Evolutionary conservation across 92 coral and sea anemone genomes (phyloP).

Genomic region (Zoanthus sansibaricus): DNA sequence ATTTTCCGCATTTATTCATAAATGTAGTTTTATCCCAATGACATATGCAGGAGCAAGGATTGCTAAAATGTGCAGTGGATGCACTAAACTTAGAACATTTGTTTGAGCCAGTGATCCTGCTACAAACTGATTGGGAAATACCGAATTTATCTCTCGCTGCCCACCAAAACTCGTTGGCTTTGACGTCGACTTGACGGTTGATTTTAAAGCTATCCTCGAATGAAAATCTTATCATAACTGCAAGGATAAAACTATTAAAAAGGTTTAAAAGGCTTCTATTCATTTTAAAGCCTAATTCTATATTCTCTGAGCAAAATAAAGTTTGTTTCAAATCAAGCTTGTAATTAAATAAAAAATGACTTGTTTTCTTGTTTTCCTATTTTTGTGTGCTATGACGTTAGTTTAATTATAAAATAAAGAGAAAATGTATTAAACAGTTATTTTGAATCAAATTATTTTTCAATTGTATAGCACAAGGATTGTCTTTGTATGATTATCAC

Average conservation of each 20-base stretch:
- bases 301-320: neutral
- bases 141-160: slow-evolving; percentile 23
- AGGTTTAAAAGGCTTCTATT: neutral
- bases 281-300: neutral
- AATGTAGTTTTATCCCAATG: neutral
- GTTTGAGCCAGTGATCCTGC: neutral
- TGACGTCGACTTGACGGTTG: slow-evolving; percentile 1
- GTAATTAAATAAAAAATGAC: neutral
- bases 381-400: neutral
- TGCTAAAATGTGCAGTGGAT: neutral
- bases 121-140: neutral
- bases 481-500: too few relatives aligned
- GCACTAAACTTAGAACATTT: slow-evolving; percentile 11
- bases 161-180: slow-evolving; percentile 6
- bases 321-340: neutral
- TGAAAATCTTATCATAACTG: neutral
- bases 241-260: neutral
- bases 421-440: neutral
- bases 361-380: neutral
- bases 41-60: slow-evolving; percentile 21
- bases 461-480: too few relatives aligned
- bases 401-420: neutral
- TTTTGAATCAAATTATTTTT: neutral
- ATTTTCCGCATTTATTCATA: slow-evolving; percentile 12
- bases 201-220: neutral